Evolutionary conservation across 2,888 invertebrate genomes (phyloP).

Genomic region (Teleiodes luculella): DNA sequence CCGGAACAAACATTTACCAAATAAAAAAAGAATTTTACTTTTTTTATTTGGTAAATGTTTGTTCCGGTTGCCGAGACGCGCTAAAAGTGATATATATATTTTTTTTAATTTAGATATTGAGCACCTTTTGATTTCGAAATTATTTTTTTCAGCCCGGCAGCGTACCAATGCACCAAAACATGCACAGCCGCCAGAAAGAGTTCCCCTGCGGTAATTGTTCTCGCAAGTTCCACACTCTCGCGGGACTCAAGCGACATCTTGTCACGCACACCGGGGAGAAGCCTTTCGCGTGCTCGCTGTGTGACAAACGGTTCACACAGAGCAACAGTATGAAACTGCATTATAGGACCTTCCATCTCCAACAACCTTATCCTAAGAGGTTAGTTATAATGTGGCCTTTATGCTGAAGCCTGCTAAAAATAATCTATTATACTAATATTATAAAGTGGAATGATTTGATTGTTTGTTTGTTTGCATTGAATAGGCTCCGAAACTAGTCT

Average conservation of each 20-base stretch:
- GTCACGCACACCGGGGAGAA: conserved; percentile 67
- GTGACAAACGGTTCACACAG: conserved; percentile 66
- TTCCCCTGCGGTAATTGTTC: conserved; percentile 56
- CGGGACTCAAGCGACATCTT: conserved; percentile 55
- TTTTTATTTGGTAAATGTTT: too few relatives aligned
- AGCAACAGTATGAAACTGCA: conserved; percentile 71
- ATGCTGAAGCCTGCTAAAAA: too few relatives aligned
- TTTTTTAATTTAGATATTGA: neutral
- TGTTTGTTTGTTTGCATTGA: too few relatives aligned
- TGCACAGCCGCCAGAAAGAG: conserved; percentile 49
- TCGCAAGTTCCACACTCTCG: conserved; percentile 51
- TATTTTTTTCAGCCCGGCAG: conserved; percentile 53
- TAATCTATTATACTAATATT: too few relatives aligned
- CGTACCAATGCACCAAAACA: conserved; percentile 58
- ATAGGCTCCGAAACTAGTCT: too few relatives aligned
- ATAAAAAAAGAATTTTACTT: too few relatives aligned
- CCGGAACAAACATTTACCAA: too few relatives aligned
- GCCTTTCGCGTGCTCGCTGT: conserved; percentile 54
- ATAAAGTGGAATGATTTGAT: too few relatives aligned
- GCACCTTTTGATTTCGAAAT: neutral
- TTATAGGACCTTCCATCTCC: conserved; percentile 60
- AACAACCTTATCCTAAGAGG: conserved; percentile 68
- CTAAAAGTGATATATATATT: too few relatives aligned
- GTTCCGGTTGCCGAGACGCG: too few relatives aligned
- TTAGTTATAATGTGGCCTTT: conserved; percentile 22